Evolutionary conservation across 2,888 invertebrate species (phyloP).

Genomic region (Pheosia tremula): DNA sequence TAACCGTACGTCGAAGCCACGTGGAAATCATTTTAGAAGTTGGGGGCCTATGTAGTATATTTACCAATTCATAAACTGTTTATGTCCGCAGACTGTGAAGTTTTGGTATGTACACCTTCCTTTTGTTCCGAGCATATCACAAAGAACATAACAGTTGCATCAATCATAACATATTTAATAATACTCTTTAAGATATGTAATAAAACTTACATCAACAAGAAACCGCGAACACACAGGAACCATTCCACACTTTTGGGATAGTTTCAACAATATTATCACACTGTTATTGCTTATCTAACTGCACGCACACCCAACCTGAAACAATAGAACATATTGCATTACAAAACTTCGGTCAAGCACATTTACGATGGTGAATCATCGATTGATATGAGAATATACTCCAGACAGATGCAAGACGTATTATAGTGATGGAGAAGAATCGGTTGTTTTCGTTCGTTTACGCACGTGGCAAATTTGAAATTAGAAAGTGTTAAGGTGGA

Average conservation of each 20-base stretch:
- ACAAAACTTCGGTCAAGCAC: conserved; percentile 22
- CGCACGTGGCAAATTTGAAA: no score
- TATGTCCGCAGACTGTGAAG: neutral
- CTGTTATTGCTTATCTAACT: conserved; percentile 69
- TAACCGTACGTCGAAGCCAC: neutral
- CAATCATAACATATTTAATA: no score
- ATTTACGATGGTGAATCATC: neutral
- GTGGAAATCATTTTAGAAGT: neutral
- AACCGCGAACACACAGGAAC: conserved; percentile 74
- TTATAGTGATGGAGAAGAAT: no score
- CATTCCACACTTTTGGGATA: conserved; percentile 78
- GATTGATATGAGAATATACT: no score
- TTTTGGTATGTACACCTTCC: neutral
- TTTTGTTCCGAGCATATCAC: no score
- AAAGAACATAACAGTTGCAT: no score
- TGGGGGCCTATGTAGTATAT: neutral
- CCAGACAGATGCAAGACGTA: no score
- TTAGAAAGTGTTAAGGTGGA: no score
- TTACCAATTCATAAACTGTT: conserved; percentile 3
- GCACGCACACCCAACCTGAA: conserved; percentile 77
- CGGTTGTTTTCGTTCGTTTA: no score
- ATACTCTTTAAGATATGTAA: neutral
- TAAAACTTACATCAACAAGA: conserved; percentile 75
- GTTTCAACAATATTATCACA: conserved; percentile 65
- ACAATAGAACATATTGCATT: conserved; percentile 57